phyloP scores from a whole-genome alignment of 2,797 vertebrate species.

The Leucoraja ocellata region DNA sequence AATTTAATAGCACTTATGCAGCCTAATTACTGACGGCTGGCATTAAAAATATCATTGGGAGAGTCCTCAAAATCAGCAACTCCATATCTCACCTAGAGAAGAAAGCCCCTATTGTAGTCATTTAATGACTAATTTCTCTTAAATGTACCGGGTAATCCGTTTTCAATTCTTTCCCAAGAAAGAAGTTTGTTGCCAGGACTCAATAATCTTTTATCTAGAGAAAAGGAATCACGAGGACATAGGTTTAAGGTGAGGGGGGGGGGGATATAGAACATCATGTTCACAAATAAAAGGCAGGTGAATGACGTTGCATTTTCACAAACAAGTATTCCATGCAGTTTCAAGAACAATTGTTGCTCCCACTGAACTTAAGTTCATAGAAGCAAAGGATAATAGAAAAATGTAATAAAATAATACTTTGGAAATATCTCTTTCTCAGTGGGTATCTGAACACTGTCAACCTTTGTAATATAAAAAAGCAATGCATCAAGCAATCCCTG shows the following conservation, averaged over 20 bases:
- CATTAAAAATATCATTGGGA: not conserved
- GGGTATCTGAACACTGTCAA: not conserved
- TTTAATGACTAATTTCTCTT: not conserved
- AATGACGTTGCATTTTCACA: not conserved
- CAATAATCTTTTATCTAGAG: too few relatives aligned
- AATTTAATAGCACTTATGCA: too few relatives aligned
- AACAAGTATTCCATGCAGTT: not conserved
- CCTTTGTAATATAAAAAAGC: not conserved
- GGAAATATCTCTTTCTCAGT: not conserved
- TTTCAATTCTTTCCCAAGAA: too few relatives aligned
- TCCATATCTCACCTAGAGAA: not conserved
- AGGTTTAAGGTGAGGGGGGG: too few relatives aligned
- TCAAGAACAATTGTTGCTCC: not conserved
- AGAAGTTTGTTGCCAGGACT: too few relatives aligned
- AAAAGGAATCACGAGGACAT: too few relatives aligned
- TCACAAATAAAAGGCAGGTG: not conserved
- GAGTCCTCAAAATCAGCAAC: too few relatives aligned
- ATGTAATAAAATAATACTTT: constrained; percentile 12
- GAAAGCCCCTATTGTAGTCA: not conserved
- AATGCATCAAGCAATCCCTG: not conserved
- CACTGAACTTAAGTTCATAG: not conserved
- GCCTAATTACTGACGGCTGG: not conserved
- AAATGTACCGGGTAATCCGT: not conserved
- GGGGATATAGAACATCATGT: not conserved
- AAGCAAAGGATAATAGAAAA: not conserved